Base-by-base conservation (phyloP, 2,888 invertebrate genomes). In the Nysson spinosus region DNA sequence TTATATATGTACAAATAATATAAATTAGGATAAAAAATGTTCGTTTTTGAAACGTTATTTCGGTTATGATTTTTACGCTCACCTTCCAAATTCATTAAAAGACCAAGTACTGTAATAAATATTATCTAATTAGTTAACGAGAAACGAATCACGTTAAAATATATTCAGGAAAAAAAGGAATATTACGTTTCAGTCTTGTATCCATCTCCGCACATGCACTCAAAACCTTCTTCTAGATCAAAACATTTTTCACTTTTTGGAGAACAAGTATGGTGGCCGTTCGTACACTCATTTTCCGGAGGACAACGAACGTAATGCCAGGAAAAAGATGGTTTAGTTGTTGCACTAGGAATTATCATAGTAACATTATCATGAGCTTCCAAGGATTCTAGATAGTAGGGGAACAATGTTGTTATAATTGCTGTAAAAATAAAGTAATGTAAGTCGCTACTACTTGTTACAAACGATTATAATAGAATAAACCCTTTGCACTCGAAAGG, bases 281-380 rank as follows among this genome's bases (percentile, higher is more conserved):
- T 98, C 35, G 89, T 89, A 83, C 98, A 98, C 87, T 98, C 98
- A 83, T 98, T 94, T 88, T 98, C 98, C 0, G 94, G 93, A 0
- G 97, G 98, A 82, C 97, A 97, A 37, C 92, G 90, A 0, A 95
- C 93, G 82, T 96, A 98, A 80, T 96, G 92, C 97, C 98, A 98
- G 0, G 92, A 91, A 66, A 94, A 93, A 0, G 89, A 89, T 1
- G 88, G 58, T 30, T 76, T 70, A 16, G 65, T 46, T 26, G 42
- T 22, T 34, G 52, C 37, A n/a, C 42, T 43, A 1, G 58, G 70
- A 61, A 79, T 68, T 9, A 70, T 43, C 42, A 77, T 69, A 4
- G 82, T 80, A 26, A 69, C 68, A 54, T 83, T 83, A 20, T 79
- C 71, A 4, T 56, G 42, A 14, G 3, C n/a, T 37, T 72, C 79